Conservation (phyloP, 2,113 vertebrate species). For the Hypocryptadius cinnamomeus region DNA sequence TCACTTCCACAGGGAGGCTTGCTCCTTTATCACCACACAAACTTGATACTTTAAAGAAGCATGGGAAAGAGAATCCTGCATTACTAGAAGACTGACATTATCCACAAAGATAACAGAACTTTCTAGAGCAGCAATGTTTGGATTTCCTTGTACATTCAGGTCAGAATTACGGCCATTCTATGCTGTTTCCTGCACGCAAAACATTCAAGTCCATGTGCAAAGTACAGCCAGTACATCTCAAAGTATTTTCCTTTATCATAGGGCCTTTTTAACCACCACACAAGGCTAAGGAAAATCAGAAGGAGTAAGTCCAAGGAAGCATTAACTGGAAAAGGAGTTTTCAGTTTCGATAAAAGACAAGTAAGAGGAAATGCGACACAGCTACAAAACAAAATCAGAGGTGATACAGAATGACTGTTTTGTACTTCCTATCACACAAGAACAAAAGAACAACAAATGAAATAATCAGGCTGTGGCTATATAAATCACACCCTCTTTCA, state of each 20-base stretch:
- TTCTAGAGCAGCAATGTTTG: neutral
- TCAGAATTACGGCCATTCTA: neutral
- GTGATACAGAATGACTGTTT: neutral
- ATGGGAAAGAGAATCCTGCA: neutral
- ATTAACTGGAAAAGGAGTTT: neutral
- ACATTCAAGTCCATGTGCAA: neutral
- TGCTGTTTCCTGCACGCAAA: neutral
- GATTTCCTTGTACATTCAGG: neutral
- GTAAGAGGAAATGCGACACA: neutral
- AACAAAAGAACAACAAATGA: neutral
- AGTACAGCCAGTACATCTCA: neutral
- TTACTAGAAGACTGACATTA: neutral
- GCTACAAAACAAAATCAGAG: neutral
- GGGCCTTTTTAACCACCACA: neutral
- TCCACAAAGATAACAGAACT: neutral
- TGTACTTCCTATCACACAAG: neutral
- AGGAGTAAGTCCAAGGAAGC: neutral
- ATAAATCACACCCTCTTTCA: neutral
- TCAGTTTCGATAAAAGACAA: neutral
- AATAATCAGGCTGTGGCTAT: neutral
- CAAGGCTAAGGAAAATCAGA: neutral
- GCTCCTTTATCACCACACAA: neutral
- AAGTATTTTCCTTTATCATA: neutral
- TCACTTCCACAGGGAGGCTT: neutral
- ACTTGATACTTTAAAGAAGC: neutral